These are phyloP conservation scores for Cherax quadricarinatus DNA, from an alignment of 1,140 invertebrate species.

Conservation along the genomic window DNA sequence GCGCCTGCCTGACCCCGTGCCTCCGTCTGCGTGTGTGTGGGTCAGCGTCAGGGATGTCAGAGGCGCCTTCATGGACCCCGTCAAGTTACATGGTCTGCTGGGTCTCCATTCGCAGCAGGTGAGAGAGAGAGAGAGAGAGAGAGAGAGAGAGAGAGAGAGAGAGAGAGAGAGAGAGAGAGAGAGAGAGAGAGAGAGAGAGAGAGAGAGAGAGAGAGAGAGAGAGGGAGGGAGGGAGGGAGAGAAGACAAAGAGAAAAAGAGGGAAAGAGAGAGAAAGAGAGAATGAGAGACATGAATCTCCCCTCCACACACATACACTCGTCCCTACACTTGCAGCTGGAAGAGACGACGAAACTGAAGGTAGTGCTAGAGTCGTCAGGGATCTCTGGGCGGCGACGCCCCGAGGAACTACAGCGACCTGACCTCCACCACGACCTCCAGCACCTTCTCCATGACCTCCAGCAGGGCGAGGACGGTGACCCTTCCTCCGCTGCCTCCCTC, in stretches of 20 bases:
- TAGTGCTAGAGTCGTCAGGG: not conserved
- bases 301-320: not conserved
- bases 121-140: not conserved
- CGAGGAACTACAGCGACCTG: not conserved
- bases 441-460: not conserved
- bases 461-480: conserved; percentile 1
- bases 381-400: not conserved
- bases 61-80: conserved; percentile 26
- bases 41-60: conserved; percentile 19
- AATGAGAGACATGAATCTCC: too few relatives aligned
- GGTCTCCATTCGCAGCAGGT: conserved; percentile 17
- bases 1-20: not conserved
- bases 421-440: not conserved
- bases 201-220: too few relatives aligned
- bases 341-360: not conserved
- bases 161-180: too few relatives aligned
- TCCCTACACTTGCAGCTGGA: not conserved
- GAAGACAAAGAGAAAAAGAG: too few relatives aligned
- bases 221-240: too few relatives aligned
- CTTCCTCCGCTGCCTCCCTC: conserved; percentile 28
- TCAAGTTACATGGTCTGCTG: conserved; percentile 41
- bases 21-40: conserved; percentile 37
- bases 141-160: too few relatives aligned
- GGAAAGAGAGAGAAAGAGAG: too few relatives aligned
- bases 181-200: too few relatives aligned